Evolutionary conservation across 1,140 invertebrate genomes (phyloP).

Genomic region (Gryllus bimaculatus): DNA sequence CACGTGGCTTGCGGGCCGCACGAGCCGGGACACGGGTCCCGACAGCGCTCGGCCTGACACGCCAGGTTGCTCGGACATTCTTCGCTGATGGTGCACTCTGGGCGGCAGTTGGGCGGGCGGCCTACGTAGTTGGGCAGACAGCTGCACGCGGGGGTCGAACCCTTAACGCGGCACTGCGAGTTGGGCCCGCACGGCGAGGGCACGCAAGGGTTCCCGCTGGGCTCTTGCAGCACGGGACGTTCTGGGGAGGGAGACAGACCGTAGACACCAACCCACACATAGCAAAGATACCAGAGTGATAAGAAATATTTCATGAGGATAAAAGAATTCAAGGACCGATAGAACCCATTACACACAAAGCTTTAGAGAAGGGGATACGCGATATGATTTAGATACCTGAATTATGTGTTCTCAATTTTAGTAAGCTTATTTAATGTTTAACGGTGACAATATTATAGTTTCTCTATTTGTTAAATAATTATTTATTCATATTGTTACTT

Average conservation of each 20-base stretch:
- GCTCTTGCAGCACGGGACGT: constrained; percentile 24
- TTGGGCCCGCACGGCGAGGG: constrained; percentile 37
- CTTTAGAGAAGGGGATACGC: background rate
- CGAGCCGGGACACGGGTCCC: constrained; percentile 30
- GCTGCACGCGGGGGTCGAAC: constrained; percentile 29
- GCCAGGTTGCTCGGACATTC: constrained; percentile 27
- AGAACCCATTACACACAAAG: too few species aligned
- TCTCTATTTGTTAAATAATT: too few species aligned
- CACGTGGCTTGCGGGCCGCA: constrained; percentile 27
- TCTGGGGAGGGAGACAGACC: constrained; percentile 19
- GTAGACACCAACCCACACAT: constrained; percentile 1
- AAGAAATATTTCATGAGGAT: constrained; percentile 10
- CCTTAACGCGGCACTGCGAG: constrained; percentile 32
- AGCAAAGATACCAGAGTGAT: background rate
- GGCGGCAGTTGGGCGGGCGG: constrained; percentile 30
- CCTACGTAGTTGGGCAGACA: constrained; percentile 33
- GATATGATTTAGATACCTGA: background rate
- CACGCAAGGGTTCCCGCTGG: constrained; percentile 28
- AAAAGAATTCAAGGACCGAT: background rate
- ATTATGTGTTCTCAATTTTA: too few species aligned
- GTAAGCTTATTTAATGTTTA: too few species aligned
- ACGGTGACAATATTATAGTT: too few species aligned
- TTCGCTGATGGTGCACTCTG: constrained; percentile 29
- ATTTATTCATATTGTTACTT: too few species aligned
- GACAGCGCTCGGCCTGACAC: constrained; percentile 29